These are phyloP conservation scores for Nephila pilipes DNA, from an alignment of 1,140 invertebrate genomes.

Conservation along the genomic window DNA sequence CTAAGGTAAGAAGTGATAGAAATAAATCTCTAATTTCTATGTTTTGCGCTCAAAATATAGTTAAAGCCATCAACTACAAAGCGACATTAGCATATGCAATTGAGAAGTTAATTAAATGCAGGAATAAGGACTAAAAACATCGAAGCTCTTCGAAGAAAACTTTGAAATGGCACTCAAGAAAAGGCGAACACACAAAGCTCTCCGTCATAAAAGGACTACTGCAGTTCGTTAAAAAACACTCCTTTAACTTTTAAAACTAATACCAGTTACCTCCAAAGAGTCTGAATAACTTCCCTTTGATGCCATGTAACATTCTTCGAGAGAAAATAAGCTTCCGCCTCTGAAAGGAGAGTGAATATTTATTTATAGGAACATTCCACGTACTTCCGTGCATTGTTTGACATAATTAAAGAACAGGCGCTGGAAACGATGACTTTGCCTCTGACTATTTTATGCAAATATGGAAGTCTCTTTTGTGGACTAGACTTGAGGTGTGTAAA, in stretches of 20 bases:
- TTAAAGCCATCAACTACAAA: slow-evolving; percentile 15
- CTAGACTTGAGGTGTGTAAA: background rate
- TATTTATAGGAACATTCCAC: slow-evolving; percentile 58
- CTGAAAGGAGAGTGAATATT: slow-evolving; percentile 33
- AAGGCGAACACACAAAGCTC: slow-evolving; percentile 21
- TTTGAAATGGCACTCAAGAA: slow-evolving; percentile 6
- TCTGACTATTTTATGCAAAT: slow-evolving; percentile 61
- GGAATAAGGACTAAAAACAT: background rate
- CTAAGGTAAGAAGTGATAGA: background rate
- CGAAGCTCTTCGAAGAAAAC: slow-evolving; percentile 36
- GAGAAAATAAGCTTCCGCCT: slow-evolving; percentile 13
- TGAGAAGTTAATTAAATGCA: slow-evolving; percentile 43
- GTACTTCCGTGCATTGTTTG: slow-evolving; percentile 53
- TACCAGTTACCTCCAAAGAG: slow-evolving; percentile 30
- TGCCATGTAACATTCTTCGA: slow-evolving; percentile 22
- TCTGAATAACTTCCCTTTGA: slow-evolving; percentile 46
- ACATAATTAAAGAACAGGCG: slow-evolving; percentile 64
- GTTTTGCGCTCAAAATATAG: background rate
- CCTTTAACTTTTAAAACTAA: slow-evolving; percentile 63
- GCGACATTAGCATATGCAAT: slow-evolving; percentile 22
- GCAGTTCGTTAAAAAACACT: slow-evolving; percentile 39
- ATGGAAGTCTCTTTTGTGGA: background rate
- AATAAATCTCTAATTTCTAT: slow-evolving; percentile 9
- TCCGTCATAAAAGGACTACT: slow-evolving; percentile 39
- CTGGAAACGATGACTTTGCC: slow-evolving; percentile 31